phyloP scores from a whole-genome alignment of 2,888 invertebrate genomes.

The Sphaeridia pumilis region DNA sequence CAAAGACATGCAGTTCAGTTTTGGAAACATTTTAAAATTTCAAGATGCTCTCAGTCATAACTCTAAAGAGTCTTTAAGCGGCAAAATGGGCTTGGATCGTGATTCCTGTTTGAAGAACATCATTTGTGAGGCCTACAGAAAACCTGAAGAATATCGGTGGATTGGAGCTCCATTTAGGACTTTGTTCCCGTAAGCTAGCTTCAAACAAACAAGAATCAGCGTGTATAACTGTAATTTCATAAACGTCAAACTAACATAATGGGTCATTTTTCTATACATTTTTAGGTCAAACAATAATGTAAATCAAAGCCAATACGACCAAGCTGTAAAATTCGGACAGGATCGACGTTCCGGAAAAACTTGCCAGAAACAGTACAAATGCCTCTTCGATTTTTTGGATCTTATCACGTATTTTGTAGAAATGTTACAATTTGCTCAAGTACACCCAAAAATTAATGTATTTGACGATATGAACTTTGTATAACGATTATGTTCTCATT shows the following conservation, averaged over 20 bases:
- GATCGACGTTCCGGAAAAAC: too few relatives aligned
- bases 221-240: background rate
- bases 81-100: constrained; percentile 31
- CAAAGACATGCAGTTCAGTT: constrained; percentile 22
- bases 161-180: constrained; percentile 31
- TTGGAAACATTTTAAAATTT: constrained; percentile 32
- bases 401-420: constrained; percentile 26
- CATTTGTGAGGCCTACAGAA: constrained; percentile 31
- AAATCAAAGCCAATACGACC: too few relatives aligned
- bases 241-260: too few relatives aligned
- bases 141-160: constrained; percentile 31
- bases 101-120: constrained; percentile 29
- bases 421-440: background rate
- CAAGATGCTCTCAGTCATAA: too few relatives aligned
- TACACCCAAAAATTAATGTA: background rate
- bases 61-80: constrained; percentile 13
- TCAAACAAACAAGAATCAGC: background rate
- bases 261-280: too few relatives aligned
- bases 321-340: constrained; percentile 24
- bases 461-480: background rate
- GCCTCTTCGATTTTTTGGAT: constrained; percentile 34
- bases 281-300: too few relatives aligned
- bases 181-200: constrained; percentile 32
- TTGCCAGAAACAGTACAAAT: constrained; percentile 25
- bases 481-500: background rate